Percentiles rank a stretch among this genome's conserved stretches.
These are phyloP conservation scores for Orthosia gothica DNA, from an alignment of 2,888 invertebrate genomes.

Conservation along the genomic window DNA sequence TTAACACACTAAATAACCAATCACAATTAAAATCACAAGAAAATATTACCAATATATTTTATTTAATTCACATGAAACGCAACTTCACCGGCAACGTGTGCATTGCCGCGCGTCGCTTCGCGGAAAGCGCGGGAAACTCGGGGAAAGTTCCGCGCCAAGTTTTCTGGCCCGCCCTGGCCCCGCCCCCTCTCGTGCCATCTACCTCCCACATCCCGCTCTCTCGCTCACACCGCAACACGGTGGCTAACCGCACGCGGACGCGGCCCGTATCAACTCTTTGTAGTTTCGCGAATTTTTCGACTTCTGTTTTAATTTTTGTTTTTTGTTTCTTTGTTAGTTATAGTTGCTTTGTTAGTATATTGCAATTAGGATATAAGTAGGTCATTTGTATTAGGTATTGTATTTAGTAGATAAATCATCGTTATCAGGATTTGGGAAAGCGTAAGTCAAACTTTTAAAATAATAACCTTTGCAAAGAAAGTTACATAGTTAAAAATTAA, in stretches of 20 bases:
- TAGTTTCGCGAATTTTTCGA: constrained; percentile 53
- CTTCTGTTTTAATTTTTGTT: constrained; percentile 64
- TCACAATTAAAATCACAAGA: constrained; percentile 31
- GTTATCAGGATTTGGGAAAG: neutral
- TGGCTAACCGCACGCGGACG: constrained; percentile 85
- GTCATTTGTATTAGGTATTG: neutral
- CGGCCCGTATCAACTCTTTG: constrained; percentile 68
- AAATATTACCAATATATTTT: constrained; percentile 5
- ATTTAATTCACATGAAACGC: constrained; percentile 20
- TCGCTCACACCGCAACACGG: constrained; percentile 81
- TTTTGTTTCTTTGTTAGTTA: constrained; percentile 18
- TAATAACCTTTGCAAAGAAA: neutral
- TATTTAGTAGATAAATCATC: neutral
- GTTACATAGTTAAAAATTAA: no score
- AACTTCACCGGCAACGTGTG: constrained; percentile 22
- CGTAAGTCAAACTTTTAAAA: neutral
- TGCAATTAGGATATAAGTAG: neutral
- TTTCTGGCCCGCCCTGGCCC: constrained; percentile 78
- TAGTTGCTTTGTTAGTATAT: neutral
- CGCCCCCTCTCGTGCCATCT: constrained; percentile 76
- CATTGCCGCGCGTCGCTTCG: constrained; percentile 58
- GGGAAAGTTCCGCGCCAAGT: constrained; percentile 81
- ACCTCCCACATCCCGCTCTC: constrained; percentile 67
- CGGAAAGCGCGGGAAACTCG: constrained; percentile 88
- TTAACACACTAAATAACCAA: neutral